A percentile compares a stretch with the other conserved stretches of the same genome.
Evolutionary conservation across 2,797 vertebrate genomes (phyloP).

Genomic region (Nyctibius grandis): DNA sequence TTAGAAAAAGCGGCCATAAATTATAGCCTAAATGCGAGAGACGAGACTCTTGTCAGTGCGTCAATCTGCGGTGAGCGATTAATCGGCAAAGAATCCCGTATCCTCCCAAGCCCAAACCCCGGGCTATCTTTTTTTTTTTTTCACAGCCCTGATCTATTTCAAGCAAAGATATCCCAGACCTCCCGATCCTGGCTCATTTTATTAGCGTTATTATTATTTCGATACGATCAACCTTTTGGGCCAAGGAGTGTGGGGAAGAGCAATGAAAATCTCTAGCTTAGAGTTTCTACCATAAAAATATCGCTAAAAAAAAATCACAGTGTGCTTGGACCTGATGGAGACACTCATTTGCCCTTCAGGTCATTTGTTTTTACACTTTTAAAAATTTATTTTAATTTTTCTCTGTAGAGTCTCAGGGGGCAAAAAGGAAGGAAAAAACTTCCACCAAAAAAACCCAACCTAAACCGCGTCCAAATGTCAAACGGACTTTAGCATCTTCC

Average conservation of each 20-base stretch:
- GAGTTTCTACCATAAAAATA: not conserved
- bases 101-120: conserved; percentile 36
- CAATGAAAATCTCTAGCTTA: not conserved
- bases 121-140: not conserved
- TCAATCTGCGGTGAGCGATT: conserved; percentile 43
- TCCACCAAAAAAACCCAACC: not conserved
- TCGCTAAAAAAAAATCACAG: not conserved
- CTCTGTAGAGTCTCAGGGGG: not conserved
- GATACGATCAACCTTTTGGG: not conserved
- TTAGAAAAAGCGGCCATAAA: conserved; percentile 43
- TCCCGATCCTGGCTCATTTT: not conserved
- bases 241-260: not conserved
- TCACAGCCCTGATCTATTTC: not conserved
- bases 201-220: not conserved
- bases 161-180: conserved; percentile 1
- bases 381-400: not conserved
- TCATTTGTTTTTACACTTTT: not conserved
- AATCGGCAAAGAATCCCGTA: conserved; percentile 33
- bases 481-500: conserved; percentile 38
- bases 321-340: not conserved
- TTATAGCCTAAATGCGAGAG: conserved; percentile 49
- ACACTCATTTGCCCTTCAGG: not conserved
- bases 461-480: not conserved
- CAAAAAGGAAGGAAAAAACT: not conserved
- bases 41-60: not conserved